Conservation (phyloP, 1,140 invertebrate species). For the Drosophila carrolli region DNA sequence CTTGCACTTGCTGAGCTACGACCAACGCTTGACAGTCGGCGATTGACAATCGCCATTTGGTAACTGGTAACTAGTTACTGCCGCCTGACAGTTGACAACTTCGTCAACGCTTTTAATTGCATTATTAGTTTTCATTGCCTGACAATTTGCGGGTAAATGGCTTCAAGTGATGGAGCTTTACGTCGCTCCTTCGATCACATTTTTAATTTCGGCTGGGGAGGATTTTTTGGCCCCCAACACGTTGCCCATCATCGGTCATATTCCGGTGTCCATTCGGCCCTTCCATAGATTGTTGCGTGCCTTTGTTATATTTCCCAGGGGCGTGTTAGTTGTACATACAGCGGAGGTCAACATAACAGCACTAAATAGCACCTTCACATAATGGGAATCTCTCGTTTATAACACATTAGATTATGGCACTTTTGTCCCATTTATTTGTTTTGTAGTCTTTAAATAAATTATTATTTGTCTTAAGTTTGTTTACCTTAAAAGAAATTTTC, state of each 20-base stretch:
- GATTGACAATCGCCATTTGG: slow-evolving; percentile 7
- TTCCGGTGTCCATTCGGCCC: slow-evolving; percentile 37
- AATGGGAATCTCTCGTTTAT: too few species aligned
- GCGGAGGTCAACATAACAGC: not conserved
- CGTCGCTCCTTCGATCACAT: not conserved
- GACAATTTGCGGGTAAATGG: slow-evolving; percentile 50
- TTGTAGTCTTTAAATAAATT: not conserved
- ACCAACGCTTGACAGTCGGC: slow-evolving; percentile 9
- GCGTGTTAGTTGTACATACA: slow-evolving; percentile 56
- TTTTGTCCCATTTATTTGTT: not conserved
- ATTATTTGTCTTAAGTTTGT: not conserved
- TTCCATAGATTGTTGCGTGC: slow-evolving; percentile 72
- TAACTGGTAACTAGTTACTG: slow-evolving; percentile 15
- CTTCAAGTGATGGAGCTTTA: slow-evolving; percentile 25
- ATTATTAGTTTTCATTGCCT: slow-evolving; percentile 75
- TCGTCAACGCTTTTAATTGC: slow-evolving; percentile 77
- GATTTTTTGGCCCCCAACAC: slow-evolving; percentile 13
- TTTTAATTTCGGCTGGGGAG: slow-evolving; percentile 27
- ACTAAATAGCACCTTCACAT: too few species aligned
- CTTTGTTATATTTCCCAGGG: slow-evolving; percentile 77
- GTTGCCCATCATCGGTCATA: slow-evolving; percentile 25
- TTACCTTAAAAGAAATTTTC: not conserved
- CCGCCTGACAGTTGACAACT: slow-evolving; percentile 58
- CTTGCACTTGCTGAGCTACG: slow-evolving; percentile 67
- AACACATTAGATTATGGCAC: not conserved